Conservation (phyloP, 2,888 invertebrate species). For the Drosophila falleni region DNA sequence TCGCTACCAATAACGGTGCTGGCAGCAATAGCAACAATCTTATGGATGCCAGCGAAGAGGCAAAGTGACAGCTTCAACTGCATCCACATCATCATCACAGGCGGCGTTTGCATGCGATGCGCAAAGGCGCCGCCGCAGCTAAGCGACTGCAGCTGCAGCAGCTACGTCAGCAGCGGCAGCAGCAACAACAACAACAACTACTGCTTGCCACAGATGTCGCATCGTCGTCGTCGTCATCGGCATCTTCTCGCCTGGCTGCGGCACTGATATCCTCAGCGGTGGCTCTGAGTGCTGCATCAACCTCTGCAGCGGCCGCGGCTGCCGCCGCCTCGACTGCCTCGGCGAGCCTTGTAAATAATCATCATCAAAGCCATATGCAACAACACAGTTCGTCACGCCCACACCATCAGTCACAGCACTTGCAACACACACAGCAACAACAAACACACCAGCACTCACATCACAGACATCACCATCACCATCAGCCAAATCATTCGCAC, state of each 20-base stretch:
- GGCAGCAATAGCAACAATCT: constrained; percentile 72
- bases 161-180: constrained; percentile 64
- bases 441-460: constrained; percentile 59
- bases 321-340: constrained; percentile 51
- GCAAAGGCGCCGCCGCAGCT: constrained; percentile 71
- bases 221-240: constrained; percentile 57
- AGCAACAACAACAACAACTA: constrained; percentile 57
- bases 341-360: constrained; percentile 82
- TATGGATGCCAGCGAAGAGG: constrained; percentile 80
- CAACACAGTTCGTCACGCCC: constrained; percentile 39
- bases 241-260: constrained; percentile 76
- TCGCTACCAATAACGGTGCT: constrained; percentile 54
- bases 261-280: constrained; percentile 73
- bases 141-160: constrained; percentile 72
- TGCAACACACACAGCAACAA: constrained; percentile 50
- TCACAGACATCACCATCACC: constrained; percentile 67
- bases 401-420: constrained; percentile 45
- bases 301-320: constrained; percentile 56
- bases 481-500: constrained; percentile 71
- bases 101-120: constrained; percentile 81
- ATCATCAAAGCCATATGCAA: constrained; percentile 78
- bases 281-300: constrained; percentile 67
- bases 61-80: constrained; percentile 84
- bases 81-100: constrained; percentile 82
- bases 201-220: constrained; percentile 67